phyloP scores from a whole-genome alignment of 2,888 invertebrate genomes.

The Diloba caeruleocephala region DNA sequence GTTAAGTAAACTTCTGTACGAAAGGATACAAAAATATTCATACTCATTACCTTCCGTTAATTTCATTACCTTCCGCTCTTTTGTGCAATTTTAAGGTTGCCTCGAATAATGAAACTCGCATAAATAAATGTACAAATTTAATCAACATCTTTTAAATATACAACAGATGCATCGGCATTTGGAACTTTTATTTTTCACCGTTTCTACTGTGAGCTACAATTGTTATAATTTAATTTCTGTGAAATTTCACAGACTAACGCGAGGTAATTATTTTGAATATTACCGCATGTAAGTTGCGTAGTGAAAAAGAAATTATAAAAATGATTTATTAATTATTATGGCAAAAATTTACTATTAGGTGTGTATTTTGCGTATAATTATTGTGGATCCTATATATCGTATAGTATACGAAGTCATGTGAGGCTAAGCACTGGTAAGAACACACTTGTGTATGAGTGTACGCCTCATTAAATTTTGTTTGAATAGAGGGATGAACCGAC shows the following conservation, averaged over 20 bases:
- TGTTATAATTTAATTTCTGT: conserved; percentile 26
- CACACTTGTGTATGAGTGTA: conserved; percentile 63
- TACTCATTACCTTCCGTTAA: conserved; percentile 31
- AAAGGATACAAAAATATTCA: conserved; percentile 34
- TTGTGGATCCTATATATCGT: no score
- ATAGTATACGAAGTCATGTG: conserved; percentile 44
- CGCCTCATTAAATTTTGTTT: conserved; percentile 88
- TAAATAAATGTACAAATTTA: conserved; percentile 41
- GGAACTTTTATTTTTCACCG: conserved; percentile 13
- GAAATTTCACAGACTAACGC: conserved; percentile 6
- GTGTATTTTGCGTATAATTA: conserved; percentile 34
- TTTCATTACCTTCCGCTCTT: conserved; percentile 44
- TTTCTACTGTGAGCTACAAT: conserved; percentile 8
- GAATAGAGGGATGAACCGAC: conserved; percentile 83
- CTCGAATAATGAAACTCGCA: conserved; percentile 37
- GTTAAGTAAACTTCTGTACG: conserved; percentile 35
- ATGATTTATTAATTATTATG: conserved; percentile 14
- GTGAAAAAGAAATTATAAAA: neutral
- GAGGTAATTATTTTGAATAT: conserved; percentile 13
- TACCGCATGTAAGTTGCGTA: conserved; percentile 3
- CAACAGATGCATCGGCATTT: conserved; percentile 25
- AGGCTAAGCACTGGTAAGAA: no score
- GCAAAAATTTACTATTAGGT: conserved; percentile 11
- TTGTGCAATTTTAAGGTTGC: conserved; percentile 43
- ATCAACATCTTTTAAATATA: conserved; percentile 44